Base-by-base conservation (phyloP, 2,113 vertebrate species). In the Glaucomys volans region DNA sequence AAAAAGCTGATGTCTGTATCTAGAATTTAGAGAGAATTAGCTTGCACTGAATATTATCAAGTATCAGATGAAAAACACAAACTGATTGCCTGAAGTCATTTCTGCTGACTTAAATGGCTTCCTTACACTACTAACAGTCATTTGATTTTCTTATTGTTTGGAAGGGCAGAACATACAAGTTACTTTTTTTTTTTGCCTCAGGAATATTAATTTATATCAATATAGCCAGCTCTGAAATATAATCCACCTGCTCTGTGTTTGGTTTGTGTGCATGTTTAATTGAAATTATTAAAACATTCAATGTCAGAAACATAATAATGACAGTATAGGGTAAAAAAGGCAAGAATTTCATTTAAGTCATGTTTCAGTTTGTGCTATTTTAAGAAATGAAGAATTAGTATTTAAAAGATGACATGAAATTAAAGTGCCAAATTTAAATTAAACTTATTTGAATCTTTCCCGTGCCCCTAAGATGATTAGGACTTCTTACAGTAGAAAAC, bases 11-110 rank as follows among this genome's bases (percentile, higher is more conserved):
- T 62, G 4, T 59, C 50, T 96, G 28, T 95, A 44, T 94, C 13
- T 92, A 87, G 44, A 94, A 77, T 95, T 69, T 90, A 87, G 59
- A 77, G 59, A 66, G 9, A 95, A 92, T 84, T 57, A 85, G 86
- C n/a, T 84, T 90, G 47, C 88, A 76, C 14, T 67, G 30, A 84
- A 75, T 76, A 76, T 50, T 88, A 47, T 9, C 28, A 88, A 88
- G 24, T 90, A 92, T 71, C 95, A 86, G 24, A 54, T 89, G 26
- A 28, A 82, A 90, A 88, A 42, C 20, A 47, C 16, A 94, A 64
- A n/a, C 35, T 32, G 64, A 77, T 66, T 88, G 80, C 47, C 72
- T 71, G 37, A 52, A 90, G 40, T 93, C 24, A 30, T 86, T 85
- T 95, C 35, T 86, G 17, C 17, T 91, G 40, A 87, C 47, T 64